phyloP scores from a whole-genome alignment of 2,888 invertebrate species.

The Cylloceria caligata region DNA sequence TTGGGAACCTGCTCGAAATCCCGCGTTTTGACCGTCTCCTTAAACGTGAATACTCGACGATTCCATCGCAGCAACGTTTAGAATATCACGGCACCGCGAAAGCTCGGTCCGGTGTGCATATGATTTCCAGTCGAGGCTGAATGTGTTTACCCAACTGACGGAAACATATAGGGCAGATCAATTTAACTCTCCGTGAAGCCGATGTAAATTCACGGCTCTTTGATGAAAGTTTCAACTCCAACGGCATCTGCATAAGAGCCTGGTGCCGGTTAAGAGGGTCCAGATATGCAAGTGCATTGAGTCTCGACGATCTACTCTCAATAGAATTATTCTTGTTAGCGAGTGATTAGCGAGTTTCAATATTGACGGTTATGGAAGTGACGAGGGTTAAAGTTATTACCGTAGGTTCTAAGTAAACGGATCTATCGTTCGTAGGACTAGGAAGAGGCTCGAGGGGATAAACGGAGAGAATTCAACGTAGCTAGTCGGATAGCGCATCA shows the following conservation, averaged over 20 bases:
- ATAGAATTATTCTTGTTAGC: constrained; percentile 53
- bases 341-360: constrained; percentile 52
- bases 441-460: constrained; percentile 10
- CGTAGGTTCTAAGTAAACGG: constrained; percentile 52
- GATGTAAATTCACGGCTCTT: constrained; percentile 11
- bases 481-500: constrained; percentile 36
- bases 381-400: constrained; percentile 46
- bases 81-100: background rate
- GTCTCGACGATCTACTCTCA: constrained; percentile 29
- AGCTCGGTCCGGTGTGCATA: constrained; percentile 8
- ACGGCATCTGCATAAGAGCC: constrained; percentile 40
- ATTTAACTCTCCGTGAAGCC: constrained; percentile 19
- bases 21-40: background rate
- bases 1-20: background rate
- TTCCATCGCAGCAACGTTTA: background rate
- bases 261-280: constrained; percentile 7
- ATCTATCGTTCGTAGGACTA: constrained; percentile 41
- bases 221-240: constrained; percentile 26
- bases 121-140: constrained; percentile 8
- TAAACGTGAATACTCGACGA: background rate
- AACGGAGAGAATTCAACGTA: constrained; percentile 30
- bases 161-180: constrained; percentile 22
- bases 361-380: constrained; percentile 35
- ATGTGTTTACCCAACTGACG: constrained; percentile 3
- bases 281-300: constrained; percentile 37